These are phyloP conservation scores for Drosophila ohnishii DNA, from an alignment of 1,140 invertebrate species.

Conservation along the genomic window DNA sequence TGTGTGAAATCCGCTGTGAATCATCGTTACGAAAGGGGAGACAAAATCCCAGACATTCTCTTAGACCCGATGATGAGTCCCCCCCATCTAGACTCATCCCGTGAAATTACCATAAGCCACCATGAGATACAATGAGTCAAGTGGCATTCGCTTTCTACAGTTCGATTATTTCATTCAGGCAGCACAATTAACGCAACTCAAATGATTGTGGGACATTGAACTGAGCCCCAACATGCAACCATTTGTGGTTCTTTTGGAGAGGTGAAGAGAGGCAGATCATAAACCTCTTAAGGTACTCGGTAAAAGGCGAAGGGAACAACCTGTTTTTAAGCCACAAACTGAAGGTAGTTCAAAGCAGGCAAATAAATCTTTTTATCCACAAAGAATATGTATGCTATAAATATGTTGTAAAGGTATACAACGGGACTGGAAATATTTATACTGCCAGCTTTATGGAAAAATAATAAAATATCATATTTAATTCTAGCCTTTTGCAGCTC, in stretches of 20 bases:
- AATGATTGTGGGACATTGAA: conserved; percentile 46
- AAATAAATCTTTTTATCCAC: not conserved
- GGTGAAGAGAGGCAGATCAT: conserved; percentile 11
- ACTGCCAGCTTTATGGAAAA: not conserved
- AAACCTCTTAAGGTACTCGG: conserved; percentile 38
- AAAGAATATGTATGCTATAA: not conserved
- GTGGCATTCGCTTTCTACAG: conserved; percentile 38
- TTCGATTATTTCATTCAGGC: conserved; percentile 38
- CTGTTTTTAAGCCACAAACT: conserved; percentile 27
- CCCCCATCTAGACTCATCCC: conserved; percentile 21
- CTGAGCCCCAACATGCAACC: conserved; percentile 47
- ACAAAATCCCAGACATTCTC: conserved; percentile 29
- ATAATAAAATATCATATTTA: not conserved
- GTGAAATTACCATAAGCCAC: conserved; percentile 9
- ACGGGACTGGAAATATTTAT: not conserved
- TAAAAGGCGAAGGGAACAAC: conserved; percentile 38
- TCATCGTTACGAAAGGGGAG: conserved; percentile 38
- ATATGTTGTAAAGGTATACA: not conserved
- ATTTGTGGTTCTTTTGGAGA: conserved; percentile 29
- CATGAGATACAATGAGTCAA: conserved; percentile 46
- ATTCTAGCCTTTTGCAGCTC: not conserved
- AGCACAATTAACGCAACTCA: conserved; percentile 25
- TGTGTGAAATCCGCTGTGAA: conserved; percentile 52
- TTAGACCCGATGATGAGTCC: conserved; percentile 29
- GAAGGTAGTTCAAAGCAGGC: conserved; percentile 1